phyloP scores from a whole-genome alignment of 1,140 invertebrate species.

The Apis dorsata region DNA sequence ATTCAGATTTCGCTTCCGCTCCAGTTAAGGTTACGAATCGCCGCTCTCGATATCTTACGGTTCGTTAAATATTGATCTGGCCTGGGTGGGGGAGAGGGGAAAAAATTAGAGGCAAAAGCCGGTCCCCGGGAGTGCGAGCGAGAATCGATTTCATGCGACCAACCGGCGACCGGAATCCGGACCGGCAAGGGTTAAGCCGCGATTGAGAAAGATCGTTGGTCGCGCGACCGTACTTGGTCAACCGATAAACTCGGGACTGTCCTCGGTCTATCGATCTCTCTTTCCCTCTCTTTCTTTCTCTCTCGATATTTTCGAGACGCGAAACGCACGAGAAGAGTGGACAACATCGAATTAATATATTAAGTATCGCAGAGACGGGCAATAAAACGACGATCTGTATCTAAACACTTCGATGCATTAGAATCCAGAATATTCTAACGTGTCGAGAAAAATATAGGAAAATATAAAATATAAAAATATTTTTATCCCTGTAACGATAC shows the following conservation, averaged over 20 bases:
- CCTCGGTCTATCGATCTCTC: background rate
- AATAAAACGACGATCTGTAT: too few species aligned
- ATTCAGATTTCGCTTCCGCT: constrained; percentile 25
- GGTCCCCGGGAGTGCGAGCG: background rate
- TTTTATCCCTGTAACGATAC: too few species aligned
- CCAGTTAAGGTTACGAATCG: constrained; percentile 19
- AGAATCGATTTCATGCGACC: background rate
- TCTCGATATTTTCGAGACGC: too few species aligned
- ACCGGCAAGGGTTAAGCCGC: background rate
- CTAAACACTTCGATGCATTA: too few species aligned
- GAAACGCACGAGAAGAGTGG: too few species aligned
- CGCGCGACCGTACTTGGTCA: background rate
- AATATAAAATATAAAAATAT: too few species aligned
- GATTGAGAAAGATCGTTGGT: background rate
- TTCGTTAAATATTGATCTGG: constrained; percentile 1
- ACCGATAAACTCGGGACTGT: background rate
- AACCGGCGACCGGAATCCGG: background rate
- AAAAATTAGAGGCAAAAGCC: background rate
- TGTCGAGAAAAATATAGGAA: too few species aligned
- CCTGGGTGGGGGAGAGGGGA: too few species aligned
- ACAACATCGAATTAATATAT: too few species aligned
- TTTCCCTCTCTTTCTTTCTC: background rate
- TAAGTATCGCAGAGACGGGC: too few species aligned
- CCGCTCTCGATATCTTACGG: background rate
- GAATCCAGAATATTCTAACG: too few species aligned